Conservation (phyloP, 2,888 invertebrate species). For the Pachydiplax longipennis region DNA sequence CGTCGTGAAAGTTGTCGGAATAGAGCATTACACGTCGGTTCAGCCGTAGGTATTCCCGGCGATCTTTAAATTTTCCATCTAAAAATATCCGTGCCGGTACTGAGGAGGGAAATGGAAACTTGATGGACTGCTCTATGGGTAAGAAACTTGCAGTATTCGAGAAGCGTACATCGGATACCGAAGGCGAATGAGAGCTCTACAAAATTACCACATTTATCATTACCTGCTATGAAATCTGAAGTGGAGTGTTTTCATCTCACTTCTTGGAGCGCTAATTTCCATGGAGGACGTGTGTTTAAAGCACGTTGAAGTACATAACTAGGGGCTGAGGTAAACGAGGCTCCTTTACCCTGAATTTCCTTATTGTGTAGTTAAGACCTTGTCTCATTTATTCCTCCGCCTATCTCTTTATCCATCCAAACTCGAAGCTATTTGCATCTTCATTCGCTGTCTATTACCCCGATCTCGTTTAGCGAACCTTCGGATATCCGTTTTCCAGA, state of each 20-base stretch:
- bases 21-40: not conserved
- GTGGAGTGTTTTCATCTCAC: not conserved
- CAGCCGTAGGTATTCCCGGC: not conserved
- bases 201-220: not conserved
- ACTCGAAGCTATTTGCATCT: not conserved
- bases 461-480: not conserved
- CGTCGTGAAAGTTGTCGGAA: not conserved
- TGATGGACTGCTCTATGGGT: not conserved
- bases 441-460: not conserved
- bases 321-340: conserved; percentile 20
- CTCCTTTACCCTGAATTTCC: not conserved
- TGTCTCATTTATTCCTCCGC: not conserved
- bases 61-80: not conserved
- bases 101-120: not conserved
- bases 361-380: not conserved
- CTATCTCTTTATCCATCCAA: not conserved
- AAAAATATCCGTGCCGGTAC: not conserved
- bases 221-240: not conserved
- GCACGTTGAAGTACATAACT: not conserved
- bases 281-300: not conserved
- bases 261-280: not conserved
- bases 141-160: not conserved
- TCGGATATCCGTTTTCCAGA: not conserved
- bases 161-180: not conserved
- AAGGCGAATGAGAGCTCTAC: not conserved